phyloP scores from a whole-genome alignment of 2,888 invertebrate genomes.

The Cataglyphis rosenhaueri region DNA sequence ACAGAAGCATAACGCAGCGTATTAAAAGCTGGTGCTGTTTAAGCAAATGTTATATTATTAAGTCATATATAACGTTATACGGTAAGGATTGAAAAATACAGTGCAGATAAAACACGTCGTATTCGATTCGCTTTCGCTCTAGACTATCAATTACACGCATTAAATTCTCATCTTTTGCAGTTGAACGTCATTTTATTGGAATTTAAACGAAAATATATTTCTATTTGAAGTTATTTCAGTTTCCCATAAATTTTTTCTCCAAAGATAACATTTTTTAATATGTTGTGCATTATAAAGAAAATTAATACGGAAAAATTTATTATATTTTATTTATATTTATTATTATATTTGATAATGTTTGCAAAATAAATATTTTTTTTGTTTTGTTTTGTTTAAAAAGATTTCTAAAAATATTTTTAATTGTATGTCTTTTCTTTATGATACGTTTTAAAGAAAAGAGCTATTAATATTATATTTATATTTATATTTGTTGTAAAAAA shows the following conservation, averaged over 20 bases:
- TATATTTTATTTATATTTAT: too few species aligned
- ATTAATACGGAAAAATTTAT: neutral
- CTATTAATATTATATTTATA: neutral
- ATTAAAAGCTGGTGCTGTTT: slow-evolving; percentile 29
- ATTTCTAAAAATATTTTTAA: neutral
- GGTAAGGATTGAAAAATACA: slow-evolving; percentile 60
- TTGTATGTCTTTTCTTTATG: neutral
- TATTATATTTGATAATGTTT: slow-evolving; percentile 6
- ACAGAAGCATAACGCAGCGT: slow-evolving; percentile 22
- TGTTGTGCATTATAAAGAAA: neutral
- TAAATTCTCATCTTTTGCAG: slow-evolving; percentile 54
- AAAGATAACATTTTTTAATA: neutral
- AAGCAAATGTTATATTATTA: slow-evolving; percentile 45
- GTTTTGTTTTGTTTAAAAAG: neutral
- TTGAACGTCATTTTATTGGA: slow-evolving; percentile 19
- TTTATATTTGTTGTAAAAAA: neutral
- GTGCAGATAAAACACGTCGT: slow-evolving; percentile 37
- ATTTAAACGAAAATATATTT: neutral
- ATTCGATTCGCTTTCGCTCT: slow-evolving; percentile 61
- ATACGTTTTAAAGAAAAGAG: neutral
- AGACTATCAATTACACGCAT: slow-evolving; percentile 56
- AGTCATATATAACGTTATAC: slow-evolving; percentile 47
- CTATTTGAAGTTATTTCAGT: neutral
- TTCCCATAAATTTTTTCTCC: neutral
- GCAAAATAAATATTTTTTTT: neutral